Evolutionary conservation across 2,797 vertebrate genomes (phyloP).

Genomic region (Zalophus californianus): DNA sequence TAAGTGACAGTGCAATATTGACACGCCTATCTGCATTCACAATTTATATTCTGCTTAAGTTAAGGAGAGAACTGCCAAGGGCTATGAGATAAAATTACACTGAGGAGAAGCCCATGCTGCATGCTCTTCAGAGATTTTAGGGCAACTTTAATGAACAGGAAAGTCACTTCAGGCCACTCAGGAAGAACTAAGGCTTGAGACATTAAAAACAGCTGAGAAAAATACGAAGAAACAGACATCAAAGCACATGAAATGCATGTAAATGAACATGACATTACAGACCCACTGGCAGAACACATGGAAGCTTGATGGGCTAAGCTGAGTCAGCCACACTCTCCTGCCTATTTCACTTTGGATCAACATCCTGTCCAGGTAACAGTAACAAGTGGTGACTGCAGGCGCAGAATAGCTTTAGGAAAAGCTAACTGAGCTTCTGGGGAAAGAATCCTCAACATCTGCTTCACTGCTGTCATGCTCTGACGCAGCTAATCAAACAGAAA

Average conservation of each 20-base stretch:
- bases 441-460: not conserved
- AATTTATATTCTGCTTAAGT: not conserved
- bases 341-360: not conserved
- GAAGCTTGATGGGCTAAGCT: not conserved
- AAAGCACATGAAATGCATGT: not conserved
- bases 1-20: conserved; percentile 19
- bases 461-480: not conserved
- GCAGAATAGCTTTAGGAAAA: not conserved
- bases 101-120: not conserved
- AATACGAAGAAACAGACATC: not conserved
- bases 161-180: not conserved
- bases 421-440: not conserved
- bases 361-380: not conserved
- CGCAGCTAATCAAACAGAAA: not conserved
- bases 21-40: not conserved
- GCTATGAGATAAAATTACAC: not conserved
- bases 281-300: not conserved
- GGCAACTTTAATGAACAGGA: not conserved
- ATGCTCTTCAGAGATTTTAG: conserved; percentile 19
- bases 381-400: not conserved
- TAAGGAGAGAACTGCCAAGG: not conserved
- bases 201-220: not conserved
- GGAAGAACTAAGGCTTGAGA: not conserved
- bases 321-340: not conserved
- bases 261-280: not conserved